phyloP scores from a whole-genome alignment of 2,113 vertebrate species.

The Platycercus adscitus region DNA sequence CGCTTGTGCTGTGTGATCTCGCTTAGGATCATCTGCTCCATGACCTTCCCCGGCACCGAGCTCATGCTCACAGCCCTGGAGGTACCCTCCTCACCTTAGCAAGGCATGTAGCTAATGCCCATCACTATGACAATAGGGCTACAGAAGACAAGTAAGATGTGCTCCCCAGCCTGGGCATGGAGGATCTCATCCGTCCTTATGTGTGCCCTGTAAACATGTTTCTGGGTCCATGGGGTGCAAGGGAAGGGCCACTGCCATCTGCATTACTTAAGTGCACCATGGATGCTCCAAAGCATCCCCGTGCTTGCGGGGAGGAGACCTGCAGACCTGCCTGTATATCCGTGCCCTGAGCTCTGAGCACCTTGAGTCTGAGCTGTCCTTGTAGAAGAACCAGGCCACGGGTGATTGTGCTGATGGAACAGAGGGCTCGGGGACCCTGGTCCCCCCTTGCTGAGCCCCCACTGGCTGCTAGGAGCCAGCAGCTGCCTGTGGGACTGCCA shows the following conservation, averaged over 20 bases:
- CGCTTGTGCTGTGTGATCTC: not conserved
- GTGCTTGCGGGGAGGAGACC: accelerated
- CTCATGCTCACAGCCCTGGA: not conserved
- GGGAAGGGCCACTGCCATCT: not conserved
- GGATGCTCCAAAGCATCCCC: not conserved
- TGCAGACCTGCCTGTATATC: not conserved
- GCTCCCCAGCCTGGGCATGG: not conserved
- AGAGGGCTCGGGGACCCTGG: accelerated
- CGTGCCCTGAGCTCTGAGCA: accelerated
- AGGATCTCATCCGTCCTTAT: not conserved
- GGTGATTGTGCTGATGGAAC: not conserved
- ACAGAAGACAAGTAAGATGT: not conserved
- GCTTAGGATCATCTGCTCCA: not conserved
- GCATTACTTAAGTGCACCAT: accelerated
- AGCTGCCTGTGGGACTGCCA: conserved; percentile 22
- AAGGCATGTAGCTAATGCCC: not conserved
- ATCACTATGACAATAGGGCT: not conserved
- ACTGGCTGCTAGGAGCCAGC: conserved; percentile 64
- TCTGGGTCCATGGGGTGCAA: accelerated
- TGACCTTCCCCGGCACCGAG: not conserved
- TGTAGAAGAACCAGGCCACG: not conserved
- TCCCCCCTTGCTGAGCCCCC: not conserved
- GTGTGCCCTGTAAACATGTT: accelerated
- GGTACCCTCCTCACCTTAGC: accelerated
- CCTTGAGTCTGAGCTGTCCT: not conserved